Conservation (phyloP, 2,797 vertebrate genomes). For the Xiphophorus birchmanni region DNA sequence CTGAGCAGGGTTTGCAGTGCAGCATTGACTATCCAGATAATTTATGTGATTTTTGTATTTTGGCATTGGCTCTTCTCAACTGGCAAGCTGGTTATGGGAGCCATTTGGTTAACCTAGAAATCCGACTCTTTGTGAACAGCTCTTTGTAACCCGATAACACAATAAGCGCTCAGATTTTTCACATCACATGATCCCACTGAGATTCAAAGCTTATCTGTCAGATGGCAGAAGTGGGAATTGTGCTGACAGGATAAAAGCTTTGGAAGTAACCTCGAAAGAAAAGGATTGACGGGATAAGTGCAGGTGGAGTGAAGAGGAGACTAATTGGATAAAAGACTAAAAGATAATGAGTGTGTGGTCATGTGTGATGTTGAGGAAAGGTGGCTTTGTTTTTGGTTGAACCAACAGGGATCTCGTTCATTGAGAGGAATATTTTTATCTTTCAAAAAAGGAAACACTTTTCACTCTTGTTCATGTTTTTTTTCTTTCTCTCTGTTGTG, state of each 20-base stretch:
- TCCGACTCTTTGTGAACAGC: not conserved
- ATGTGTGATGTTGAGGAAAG: not conserved
- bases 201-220: constrained; percentile 5
- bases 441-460: constrained; percentile 9
- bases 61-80: not conserved
- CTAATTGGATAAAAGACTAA: constrained; percentile 43
- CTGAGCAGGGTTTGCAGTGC: not conserved
- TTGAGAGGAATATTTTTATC: not conserved
- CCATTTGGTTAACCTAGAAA: not conserved
- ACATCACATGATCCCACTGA: not conserved
- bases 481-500: constrained; percentile 5
- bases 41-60: not conserved
- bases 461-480: not conserved
- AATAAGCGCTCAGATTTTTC: not conserved
- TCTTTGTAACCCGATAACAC: constrained; percentile 1
- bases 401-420: not conserved
- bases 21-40: not conserved
- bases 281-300: constrained; percentile 26
- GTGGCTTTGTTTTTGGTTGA: constrained; percentile 6
- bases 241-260: constrained; percentile 38
- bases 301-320: constrained; percentile 23
- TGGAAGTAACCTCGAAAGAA: constrained; percentile 12
- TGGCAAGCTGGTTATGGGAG: not conserved
- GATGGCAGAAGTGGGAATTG: not conserved
- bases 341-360: constrained; percentile 21